These are phyloP conservation scores for Agrochola circellaris DNA, from an alignment of 2,888 invertebrate species.

Conservation along the genomic window DNA sequence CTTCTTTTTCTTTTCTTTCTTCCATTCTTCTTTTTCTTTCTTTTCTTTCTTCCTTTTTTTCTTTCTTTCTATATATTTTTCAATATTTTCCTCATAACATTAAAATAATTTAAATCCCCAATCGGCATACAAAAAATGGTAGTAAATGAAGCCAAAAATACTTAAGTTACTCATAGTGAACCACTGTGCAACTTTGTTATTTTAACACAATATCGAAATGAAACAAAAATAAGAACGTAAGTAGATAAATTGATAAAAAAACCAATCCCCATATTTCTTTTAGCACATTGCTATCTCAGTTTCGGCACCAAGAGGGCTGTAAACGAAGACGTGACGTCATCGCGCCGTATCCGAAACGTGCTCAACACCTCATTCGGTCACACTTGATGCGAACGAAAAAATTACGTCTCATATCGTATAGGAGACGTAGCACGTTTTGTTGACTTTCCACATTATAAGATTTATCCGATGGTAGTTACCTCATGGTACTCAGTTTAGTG, in stretches of 20 bases:
- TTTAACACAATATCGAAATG: background rate
- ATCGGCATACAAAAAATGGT: background rate
- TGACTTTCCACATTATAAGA: slow-evolving; percentile 46
- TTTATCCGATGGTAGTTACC: slow-evolving; percentile 8
- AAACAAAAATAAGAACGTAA: slow-evolving; percentile 2
- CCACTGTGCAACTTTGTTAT: background rate
- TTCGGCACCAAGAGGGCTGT: slow-evolving; percentile 58
- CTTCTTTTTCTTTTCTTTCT: no score
- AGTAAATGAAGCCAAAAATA: background rate
- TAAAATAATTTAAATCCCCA: background rate
- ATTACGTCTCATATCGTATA: slow-evolving; percentile 49
- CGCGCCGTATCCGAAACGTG: slow-evolving; percentile 62
- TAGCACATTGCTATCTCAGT: slow-evolving; percentile 47
- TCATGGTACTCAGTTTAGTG: background rate
- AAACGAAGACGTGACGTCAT: slow-evolving; percentile 67
- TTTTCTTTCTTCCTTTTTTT: no score
- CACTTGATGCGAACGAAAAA: slow-evolving; percentile 62
- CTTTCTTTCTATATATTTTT: no score
- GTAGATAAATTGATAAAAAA: slow-evolving; percentile 47
- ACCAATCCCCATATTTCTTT: slow-evolving; percentile 44
- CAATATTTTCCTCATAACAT: background rate
- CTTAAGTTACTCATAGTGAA: no score
- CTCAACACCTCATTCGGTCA: slow-evolving; percentile 62
- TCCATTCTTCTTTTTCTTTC: no score
- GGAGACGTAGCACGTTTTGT: slow-evolving; percentile 40